These are phyloP conservation scores for Etheostoma perlongum DNA, from an alignment of 2,797 vertebrate genomes.

Conservation along the genomic window DNA sequence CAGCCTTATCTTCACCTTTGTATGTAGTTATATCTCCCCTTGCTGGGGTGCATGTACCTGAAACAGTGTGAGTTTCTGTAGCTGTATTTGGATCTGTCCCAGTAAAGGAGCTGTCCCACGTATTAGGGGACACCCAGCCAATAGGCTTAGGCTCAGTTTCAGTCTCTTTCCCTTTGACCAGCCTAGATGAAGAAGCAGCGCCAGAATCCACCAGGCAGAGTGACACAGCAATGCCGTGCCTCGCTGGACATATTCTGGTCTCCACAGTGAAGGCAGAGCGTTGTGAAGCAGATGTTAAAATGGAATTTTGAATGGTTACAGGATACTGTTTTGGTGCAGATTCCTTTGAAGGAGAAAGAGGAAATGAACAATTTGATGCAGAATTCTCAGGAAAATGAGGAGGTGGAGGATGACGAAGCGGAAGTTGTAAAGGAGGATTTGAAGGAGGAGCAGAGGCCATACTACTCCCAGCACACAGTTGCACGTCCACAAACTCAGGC, in stretches of 20 bases:
- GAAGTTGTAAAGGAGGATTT: conserved; percentile 50
- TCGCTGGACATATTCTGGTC: conserved; percentile 85
- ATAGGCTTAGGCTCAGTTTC: conserved; percentile 64
- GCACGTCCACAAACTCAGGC: conserved; percentile 86
- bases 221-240: conserved; percentile 86
- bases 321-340: conserved; percentile 35
- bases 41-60: conserved; percentile 2
- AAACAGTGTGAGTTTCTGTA: conserved; percentile 51
- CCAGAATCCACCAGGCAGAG: conserved; percentile 79
- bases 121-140: conserved; percentile 80
- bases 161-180: conserved; percentile 81
- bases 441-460: conserved; percentile 70
- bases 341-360: conserved; percentile 37
- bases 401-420: conserved; percentile 51
- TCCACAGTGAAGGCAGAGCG: conserved; percentile 77
- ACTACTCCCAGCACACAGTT: conserved; percentile 63
- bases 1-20: conserved; percentile 31
- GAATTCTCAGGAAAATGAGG: conserved; percentile 37
- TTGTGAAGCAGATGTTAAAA: conserved; percentile 47
- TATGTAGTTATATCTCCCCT: conserved; percentile 15
- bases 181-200: conserved; percentile 53
- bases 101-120: conserved; percentile 76
- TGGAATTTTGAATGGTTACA: conserved; percentile 47
- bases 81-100: conserved; percentile 43
- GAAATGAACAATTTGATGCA: conserved; percentile 28